phyloP scores from a whole-genome alignment of 2,113 vertebrate genomes.

The Okapia johnstoni region DNA sequence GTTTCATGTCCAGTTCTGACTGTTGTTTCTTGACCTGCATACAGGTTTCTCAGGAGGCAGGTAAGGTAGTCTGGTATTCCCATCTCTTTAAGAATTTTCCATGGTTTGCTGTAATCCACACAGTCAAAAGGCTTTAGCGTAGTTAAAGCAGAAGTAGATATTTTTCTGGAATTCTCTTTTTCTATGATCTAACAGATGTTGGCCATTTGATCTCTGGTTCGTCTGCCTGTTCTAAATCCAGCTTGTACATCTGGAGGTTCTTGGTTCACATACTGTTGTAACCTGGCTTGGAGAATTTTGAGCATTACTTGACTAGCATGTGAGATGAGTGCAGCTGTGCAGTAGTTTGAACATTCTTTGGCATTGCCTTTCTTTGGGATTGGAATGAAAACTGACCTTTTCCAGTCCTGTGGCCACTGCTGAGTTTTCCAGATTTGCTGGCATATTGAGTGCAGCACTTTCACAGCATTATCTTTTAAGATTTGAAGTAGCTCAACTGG shows the following conservation, averaged over 20 bases:
- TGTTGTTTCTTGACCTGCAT: too few relatives aligned
- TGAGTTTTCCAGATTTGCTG: background rate
- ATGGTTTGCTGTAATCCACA: background rate
- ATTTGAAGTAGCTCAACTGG: background rate
- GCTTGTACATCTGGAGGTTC: background rate
- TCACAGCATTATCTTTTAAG: background rate
- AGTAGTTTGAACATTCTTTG: background rate
- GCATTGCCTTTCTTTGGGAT: background rate
- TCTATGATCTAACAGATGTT: background rate
- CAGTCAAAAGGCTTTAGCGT: background rate
- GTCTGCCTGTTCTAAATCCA: background rate
- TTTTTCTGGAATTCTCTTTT: background rate
- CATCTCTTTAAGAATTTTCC: background rate
- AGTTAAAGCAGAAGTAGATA: background rate
- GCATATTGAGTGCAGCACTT: background rate
- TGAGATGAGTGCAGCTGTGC: background rate
- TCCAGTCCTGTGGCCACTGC: background rate
- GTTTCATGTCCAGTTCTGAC: background rate
- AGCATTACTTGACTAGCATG: background rate
- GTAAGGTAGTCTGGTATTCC: too few relatives aligned
- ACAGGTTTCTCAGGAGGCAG: too few relatives aligned
- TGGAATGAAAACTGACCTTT: background rate
- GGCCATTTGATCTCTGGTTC: background rate
- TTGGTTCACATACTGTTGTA: background rate
- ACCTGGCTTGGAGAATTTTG: background rate